Base-by-base conservation (phyloP, 2,113 vertebrate genomes). In the Dipodomys merriami region DNA sequence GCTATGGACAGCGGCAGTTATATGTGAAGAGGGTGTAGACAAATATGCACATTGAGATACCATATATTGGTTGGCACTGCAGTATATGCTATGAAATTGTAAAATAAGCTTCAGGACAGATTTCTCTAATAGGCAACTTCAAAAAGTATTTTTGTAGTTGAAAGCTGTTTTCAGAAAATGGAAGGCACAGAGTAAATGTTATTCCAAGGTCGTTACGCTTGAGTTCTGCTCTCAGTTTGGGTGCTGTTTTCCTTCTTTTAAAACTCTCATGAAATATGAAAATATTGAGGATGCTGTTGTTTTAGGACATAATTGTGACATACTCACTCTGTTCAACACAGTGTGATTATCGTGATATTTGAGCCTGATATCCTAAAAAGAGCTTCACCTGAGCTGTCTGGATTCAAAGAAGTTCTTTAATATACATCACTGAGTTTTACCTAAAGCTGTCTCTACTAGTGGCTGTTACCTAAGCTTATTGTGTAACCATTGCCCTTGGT, bases 81-180 rank as follows among this genome's bases (percentile, higher is more conserved):
- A 49, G 80, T 80, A 72, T 22, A 64, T 30, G 33, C 67, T 88
- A 86, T 15, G 68, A 93, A 91, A 94, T 71, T 85, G 65, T 91
- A 64, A 95, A 91, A 93, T 85, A 80, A 93, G 85, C 91, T 96
- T 93, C 74, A 76, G 84, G 91, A 94, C 60, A 96, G 67, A 94
- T 77, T 94, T 93, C 69, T 93, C 81, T 93, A 91, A 93, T 64
- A 87, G 84, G 49, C 64, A 94, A 83, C 91, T 95, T 97, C 89
- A 95, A 94, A 96, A 86, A 76, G 39, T 80, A 88, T 73, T 93
- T 95, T 95, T 83, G 29, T 65, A 83, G 44, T 95, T 90, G 89
- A 96, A 95, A 94, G 19, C 69, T 95, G 33, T 91, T 96, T 97
- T 96, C 93, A 95, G 78, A 95, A 93, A 93, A 93, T 87, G 69